phyloP scores from a whole-genome alignment of 2,113 vertebrate genomes.

The Entelurus aequoreus region DNA sequence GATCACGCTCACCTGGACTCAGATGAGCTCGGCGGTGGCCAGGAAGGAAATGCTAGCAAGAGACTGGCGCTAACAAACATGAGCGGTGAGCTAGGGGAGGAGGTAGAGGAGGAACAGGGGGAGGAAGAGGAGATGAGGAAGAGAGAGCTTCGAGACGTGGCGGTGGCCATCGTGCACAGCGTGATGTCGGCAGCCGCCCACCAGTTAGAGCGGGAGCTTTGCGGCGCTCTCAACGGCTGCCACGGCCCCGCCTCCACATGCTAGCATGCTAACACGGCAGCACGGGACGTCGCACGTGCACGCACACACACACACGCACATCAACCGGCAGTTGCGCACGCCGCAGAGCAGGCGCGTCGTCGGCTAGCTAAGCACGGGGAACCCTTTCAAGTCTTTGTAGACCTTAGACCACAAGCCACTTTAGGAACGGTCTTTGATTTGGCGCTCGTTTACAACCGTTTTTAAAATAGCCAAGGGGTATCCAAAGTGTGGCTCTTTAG shows the following conservation, averaged over 20 bases:
- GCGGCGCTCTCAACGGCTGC: constrained; percentile 43
- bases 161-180: constrained; percentile 67
- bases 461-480: no score
- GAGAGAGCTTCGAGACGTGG: constrained; percentile 61
- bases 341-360: neutral
- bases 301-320: constrained; percentile 37
- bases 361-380: neutral
- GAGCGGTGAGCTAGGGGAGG: constrained; percentile 32
- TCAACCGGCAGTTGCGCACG: neutral
- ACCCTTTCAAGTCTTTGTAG: no score
- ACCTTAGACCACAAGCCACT: no score
- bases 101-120: constrained; percentile 20
- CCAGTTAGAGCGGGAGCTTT: constrained; percentile 69
- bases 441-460: no score
- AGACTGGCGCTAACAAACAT: constrained; percentile 37
- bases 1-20: constrained; percentile 46
- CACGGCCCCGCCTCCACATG: constrained; percentile 15
- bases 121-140: constrained; percentile 62
- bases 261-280: neutral
- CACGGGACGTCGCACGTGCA: neutral
- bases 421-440: no score
- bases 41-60: constrained; percentile 45
- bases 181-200: constrained; percentile 64
- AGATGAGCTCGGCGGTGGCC: constrained; percentile 39
- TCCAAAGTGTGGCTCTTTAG: no score